These are phyloP conservation scores for Gymnocypris eckloni DNA, from an alignment of 2,797 vertebrate genomes.

Conservation along the genomic window DNA sequence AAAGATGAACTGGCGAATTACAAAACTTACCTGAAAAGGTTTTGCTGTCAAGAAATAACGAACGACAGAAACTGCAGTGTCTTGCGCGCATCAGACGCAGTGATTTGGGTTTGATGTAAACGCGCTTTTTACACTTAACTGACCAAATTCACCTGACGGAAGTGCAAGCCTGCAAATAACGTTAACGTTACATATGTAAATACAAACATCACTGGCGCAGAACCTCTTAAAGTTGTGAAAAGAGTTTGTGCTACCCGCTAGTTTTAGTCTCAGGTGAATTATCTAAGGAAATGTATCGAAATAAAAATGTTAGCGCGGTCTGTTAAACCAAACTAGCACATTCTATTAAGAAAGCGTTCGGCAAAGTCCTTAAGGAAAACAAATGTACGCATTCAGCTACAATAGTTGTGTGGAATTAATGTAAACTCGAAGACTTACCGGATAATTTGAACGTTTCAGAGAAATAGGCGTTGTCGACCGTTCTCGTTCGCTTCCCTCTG, in stretches of 20 bases:
- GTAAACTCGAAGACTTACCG: slow-evolving; percentile 47
- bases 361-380: not conserved
- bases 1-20: not conserved
- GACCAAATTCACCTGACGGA: not conserved
- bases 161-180: not conserved
- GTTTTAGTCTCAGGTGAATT: slow-evolving; percentile 7
- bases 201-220: not conserved
- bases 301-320: not conserved
- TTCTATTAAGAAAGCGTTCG: not conserved
- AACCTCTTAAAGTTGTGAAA: slow-evolving; percentile 7
- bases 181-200: not conserved
- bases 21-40: not conserved
- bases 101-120: not conserved
- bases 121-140: not conserved
- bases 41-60: slow-evolving; percentile 9
- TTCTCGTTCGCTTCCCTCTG: not conserved
- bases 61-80: not conserved
- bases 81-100: not conserved
- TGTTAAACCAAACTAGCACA: not conserved
- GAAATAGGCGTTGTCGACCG: not conserved
- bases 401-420: not conserved
- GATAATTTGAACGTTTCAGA: not conserved
- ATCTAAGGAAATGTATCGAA: not conserved
- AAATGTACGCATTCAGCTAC: not conserved
- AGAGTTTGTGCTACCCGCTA: not conserved